Conservation (phyloP, 2,113 vertebrate species). For the Sinocyclocheilus anophthalmus region DNA sequence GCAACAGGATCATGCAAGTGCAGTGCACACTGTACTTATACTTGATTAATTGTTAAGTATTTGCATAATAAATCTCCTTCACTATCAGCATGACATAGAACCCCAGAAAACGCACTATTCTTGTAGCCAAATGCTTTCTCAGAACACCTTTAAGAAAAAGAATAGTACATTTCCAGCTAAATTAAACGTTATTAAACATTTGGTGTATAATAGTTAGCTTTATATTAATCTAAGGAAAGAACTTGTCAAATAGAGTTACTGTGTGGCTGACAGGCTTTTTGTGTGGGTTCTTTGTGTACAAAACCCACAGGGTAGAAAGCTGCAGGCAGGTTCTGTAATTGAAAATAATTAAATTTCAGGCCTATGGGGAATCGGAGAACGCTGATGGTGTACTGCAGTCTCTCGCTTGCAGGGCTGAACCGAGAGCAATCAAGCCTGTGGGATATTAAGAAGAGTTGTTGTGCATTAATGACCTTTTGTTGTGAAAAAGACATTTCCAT, state of each 20-base stretch:
- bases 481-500: constrained; percentile 1
- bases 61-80: background rate
- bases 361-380: constrained; percentile 61
- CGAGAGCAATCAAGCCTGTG: constrained; percentile 19
- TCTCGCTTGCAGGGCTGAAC: constrained; percentile 28
- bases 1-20: background rate
- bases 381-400: constrained; percentile 49
- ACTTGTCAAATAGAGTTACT: background rate
- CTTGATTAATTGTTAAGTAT: constrained; percentile 1
- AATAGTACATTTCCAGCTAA: background rate
- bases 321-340: constrained; percentile 62
- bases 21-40: background rate
- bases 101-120: background rate
- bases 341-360: constrained; percentile 68
- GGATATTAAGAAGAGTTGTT: constrained; percentile 32
- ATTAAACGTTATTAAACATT: constrained; percentile 19
- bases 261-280: constrained; percentile 12
- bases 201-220: constrained; percentile 19
- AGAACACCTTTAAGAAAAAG: background rate
- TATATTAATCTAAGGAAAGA: background rate
- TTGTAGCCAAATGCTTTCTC: constrained; percentile 5
- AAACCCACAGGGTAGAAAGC: constrained; percentile 45
- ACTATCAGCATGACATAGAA: background rate
- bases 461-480: constrained; percentile 16
- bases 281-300: constrained; percentile 48